These are phyloP conservation scores for Trogon melanurus DNA, from an alignment of 2,113 vertebrate genomes.

Conservation along the genomic window DNA sequence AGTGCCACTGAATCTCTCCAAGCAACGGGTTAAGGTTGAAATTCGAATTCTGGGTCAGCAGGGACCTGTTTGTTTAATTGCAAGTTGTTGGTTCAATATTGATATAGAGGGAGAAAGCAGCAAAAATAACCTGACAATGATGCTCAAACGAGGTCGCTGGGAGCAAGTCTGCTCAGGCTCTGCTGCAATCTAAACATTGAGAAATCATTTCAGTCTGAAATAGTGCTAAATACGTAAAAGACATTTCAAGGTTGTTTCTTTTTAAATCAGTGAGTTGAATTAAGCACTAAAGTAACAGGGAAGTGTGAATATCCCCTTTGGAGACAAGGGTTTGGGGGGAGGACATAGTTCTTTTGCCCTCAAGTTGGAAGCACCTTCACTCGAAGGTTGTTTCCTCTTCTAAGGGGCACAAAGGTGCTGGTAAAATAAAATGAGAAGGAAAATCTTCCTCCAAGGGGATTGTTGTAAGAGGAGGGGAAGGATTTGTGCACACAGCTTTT, in stretches of 20 bases:
- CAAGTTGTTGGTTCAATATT: conserved; percentile 7
- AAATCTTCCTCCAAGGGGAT: background rate
- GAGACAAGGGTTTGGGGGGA: background rate
- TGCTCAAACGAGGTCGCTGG: background rate
- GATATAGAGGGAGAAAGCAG: background rate
- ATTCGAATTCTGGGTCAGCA: background rate
- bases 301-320: background rate
- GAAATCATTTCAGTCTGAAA: conserved; percentile 1
- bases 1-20: background rate
- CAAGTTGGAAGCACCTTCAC: background rate
- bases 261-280: background rate
- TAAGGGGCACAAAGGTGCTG: background rate
- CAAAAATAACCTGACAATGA: background rate
- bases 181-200: conserved; percentile 11
- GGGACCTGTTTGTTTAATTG: background rate
- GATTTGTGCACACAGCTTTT: background rate
- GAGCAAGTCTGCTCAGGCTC: conserved; percentile 25
- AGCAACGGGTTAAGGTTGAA: background rate
- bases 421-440: background rate
- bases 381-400: background rate
- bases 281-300: background rate
- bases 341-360: background rate
- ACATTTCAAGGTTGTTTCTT: conserved; percentile 23
- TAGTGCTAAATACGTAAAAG: background rate
- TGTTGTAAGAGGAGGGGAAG: background rate